Base-by-base conservation (phyloP, 2,113 vertebrate species). In the Tetrao urogallus region DNA sequence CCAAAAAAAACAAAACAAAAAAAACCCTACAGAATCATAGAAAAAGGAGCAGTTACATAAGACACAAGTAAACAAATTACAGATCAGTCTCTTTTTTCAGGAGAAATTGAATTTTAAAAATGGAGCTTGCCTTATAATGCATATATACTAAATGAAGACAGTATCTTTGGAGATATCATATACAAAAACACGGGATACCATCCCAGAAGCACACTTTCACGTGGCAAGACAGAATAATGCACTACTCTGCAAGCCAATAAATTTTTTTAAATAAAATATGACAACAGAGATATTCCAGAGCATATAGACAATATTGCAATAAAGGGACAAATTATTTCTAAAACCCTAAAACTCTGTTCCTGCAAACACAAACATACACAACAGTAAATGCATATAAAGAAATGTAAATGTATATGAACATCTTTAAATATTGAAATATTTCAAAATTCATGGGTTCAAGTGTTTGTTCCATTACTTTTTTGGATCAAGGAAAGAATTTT, bases 11-110 rank as follows among this genome's bases (percentile, higher is more conserved):
- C 10, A 40, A 42, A 42, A 42, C 42, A 42, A 42, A 43, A 14
- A 43, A 45, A 45, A 17, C 16, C 5, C 1, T 1, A 7, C 83
- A 47, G 3, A 67, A 40, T 6, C 36, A 2, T 11, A 73, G 8
- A 22, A 70, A 73, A 79, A 80, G 1, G 6, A 85, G 2, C 2
- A 0, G 0, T 6, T 30, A 47, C 0, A 0, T 17, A 40, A 56
- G 78, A 47, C 72, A 4, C 6, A 60, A 60, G 6, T 5, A 75
- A 75, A 69, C 0, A 73, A 85, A 78, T 67, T 40, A 65, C 43
- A 45, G 30, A 48, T 57, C 34, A 63, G 4, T 56, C 17, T 14
- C 18, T 2, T 2, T 63, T 72, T 67, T 81, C 27, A 42, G 60
- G 34, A 28, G 17, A 80, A 82, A 67, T 22, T 52, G 18, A 74